Conservation (phyloP, 1,140 invertebrate species). For the Drosophila prosaltans region DNA sequence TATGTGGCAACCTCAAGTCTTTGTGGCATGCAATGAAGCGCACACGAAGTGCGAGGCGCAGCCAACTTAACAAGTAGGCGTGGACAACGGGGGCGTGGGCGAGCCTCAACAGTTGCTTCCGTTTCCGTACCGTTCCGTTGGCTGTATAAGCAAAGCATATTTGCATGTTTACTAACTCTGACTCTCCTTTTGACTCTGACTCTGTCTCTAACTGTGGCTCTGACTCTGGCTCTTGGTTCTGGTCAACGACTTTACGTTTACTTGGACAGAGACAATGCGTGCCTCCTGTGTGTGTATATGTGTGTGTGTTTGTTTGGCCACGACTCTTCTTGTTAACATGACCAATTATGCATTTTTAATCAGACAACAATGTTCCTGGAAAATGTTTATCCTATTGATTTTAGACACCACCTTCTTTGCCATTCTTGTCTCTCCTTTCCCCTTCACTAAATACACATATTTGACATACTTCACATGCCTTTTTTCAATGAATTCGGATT, state of each 20-base stretch:
- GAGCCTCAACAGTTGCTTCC: slow-evolving; percentile 31
- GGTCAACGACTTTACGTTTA: slow-evolving; percentile 37
- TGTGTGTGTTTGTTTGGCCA: no score
- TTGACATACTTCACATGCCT: slow-evolving; percentile 53
- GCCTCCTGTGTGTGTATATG: slow-evolving; percentile 7
- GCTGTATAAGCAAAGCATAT: slow-evolving; percentile 39
- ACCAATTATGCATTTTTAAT: slow-evolving; percentile 73
- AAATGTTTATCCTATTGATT: slow-evolving; percentile 67
- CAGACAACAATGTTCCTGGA: slow-evolving; percentile 53
- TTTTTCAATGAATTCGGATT: background rate
- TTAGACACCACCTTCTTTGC: slow-evolving; percentile 6
- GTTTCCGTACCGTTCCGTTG: slow-evolving; percentile 31
- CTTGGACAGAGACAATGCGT: slow-evolving; percentile 61
- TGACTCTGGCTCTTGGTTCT: slow-evolving; percentile 35
- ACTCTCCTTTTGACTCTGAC: slow-evolving; percentile 24
- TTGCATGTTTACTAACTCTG: slow-evolving; percentile 29
- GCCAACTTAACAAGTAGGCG: slow-evolving; percentile 30
- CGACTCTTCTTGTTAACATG: slow-evolving; percentile 25
- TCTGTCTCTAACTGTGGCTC: slow-evolving; percentile 21
- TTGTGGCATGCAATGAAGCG: slow-evolving; percentile 66
- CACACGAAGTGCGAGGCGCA: slow-evolving; percentile 29
- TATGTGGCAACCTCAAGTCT: slow-evolving; percentile 23
- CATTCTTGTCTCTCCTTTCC: background rate
- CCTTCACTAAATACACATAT: slow-evolving; percentile 13
- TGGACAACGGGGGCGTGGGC: background rate